phyloP scores from a whole-genome alignment of 2,888 invertebrate species.

The Cephus sareptanus region DNA sequence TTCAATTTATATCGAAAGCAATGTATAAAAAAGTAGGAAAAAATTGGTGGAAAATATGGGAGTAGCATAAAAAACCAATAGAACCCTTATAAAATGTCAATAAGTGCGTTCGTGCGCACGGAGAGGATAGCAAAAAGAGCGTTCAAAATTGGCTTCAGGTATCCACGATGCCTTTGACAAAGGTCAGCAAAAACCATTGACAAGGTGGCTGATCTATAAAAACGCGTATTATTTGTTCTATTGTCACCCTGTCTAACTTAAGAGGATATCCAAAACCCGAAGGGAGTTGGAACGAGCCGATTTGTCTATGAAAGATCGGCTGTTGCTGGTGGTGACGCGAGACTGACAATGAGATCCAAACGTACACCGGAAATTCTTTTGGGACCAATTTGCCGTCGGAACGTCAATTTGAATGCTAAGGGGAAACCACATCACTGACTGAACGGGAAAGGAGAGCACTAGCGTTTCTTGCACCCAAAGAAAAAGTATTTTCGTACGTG shows the following conservation, averaged over 20 bases:
- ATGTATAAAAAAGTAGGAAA: not conserved
- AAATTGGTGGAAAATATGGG: not conserved
- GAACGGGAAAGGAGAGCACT: not conserved
- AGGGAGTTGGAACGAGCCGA: not conserved
- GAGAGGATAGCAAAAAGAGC: not conserved
- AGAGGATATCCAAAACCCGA: conserved; percentile 10
- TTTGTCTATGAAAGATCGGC: no score
- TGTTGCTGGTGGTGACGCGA: no score
- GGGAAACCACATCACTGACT: not conserved
- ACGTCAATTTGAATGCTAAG: not conserved
- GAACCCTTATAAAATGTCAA: not conserved
- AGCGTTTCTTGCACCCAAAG: not conserved
- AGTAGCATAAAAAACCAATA: not conserved
- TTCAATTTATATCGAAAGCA: not conserved
- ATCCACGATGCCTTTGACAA: conserved; percentile 13
- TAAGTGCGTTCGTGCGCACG: not conserved
- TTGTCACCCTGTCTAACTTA: conserved; percentile 21
- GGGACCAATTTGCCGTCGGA: not conserved
- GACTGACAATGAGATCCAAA: no score
- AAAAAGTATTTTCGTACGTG: not conserved
- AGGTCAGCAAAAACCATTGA: conserved; percentile 22
- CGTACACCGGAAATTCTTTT: no score
- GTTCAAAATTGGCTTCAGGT: not conserved
- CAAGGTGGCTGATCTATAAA: conserved; percentile 14
- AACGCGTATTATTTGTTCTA: conserved; percentile 20